These are phyloP conservation scores for Pipa parva DNA, from an alignment of 2,113 vertebrate species.

Conservation along the genomic window DNA sequence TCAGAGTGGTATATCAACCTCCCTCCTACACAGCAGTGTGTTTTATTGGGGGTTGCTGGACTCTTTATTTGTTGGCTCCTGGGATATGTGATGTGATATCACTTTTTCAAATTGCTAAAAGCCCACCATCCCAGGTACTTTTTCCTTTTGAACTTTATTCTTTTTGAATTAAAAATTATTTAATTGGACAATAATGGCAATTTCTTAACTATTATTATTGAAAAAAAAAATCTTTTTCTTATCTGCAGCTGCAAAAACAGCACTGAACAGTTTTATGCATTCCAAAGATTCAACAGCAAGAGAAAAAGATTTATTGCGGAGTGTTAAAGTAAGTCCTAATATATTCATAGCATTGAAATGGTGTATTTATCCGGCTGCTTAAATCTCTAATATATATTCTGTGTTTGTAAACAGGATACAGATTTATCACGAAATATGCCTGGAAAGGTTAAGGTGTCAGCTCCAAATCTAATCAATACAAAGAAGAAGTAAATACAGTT, in stretches of 20 bases:
- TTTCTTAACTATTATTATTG: no score
- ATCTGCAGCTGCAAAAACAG: constrained; percentile 83
- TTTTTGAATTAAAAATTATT: no score
- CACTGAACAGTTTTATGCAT: constrained; percentile 89
- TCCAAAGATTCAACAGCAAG: constrained; percentile 76
- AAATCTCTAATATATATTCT: neutral
- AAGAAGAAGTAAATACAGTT: constrained; percentile 79
- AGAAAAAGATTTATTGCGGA: constrained; percentile 93
- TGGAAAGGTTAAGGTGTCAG: constrained; percentile 95
- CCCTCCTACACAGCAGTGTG: no score
- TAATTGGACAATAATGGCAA: no score
- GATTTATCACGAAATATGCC: constrained; percentile 94
- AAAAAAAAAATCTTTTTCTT: constrained; percentile 23
- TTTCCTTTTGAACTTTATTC: no score
- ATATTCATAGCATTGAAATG: no score
- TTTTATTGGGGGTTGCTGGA: no score
- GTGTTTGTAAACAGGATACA: constrained; percentile 69
- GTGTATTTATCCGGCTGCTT: neutral
- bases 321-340: constrained; percentile 75
- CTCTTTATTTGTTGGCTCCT: no score
- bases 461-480: constrained; percentile 82
- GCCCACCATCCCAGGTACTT: no score
- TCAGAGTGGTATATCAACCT: no score
- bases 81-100: no score
- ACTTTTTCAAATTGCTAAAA: no score